These are phyloP conservation scores for Ephialtes manifestator DNA, from an alignment of 2,888 invertebrate species.

Conservation along the genomic window DNA sequence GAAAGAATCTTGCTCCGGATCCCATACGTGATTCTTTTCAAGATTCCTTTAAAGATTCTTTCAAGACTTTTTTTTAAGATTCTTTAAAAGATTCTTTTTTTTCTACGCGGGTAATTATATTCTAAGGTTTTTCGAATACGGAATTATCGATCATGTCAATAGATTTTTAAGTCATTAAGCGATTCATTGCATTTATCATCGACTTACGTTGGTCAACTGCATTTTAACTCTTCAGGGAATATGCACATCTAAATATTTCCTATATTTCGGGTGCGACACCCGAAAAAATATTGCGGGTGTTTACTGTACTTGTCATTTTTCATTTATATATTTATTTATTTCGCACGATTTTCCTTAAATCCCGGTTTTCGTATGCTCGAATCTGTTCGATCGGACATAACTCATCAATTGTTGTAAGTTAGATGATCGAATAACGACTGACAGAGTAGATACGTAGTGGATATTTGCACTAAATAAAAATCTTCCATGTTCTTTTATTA, in stretches of 20 bases:
- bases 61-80: too few relatives aligned
- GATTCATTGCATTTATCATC: neutral
- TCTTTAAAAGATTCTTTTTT: too few relatives aligned
- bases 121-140: neutral
- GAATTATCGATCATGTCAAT: conserved; percentile 11
- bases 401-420: neutral
- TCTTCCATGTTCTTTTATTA: neutral
- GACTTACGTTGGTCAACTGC: neutral
- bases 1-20: too few relatives aligned
- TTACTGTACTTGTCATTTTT: neutral
- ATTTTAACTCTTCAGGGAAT: neutral
- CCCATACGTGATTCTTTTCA: too few relatives aligned
- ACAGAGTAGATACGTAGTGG: conserved; percentile 39
- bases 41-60: too few relatives aligned
- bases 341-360: conserved; percentile 3
- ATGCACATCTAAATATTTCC: neutral
- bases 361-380: conserved; percentile 21
- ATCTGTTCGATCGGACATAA: neutral
- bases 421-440: conserved; percentile 55
- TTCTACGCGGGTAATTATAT: too few relatives aligned
- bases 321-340: conserved; percentile 50
- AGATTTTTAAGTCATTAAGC: neutral
- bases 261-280: neutral
- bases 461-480: conserved; percentile 5
- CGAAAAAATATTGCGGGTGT: too few relatives aligned